Evolutionary conservation across 2,888 invertebrate species (phyloP), one percentile per base, ranked within the genome.

Genomic region (Drosophila pseudotakahashii): DNA sequence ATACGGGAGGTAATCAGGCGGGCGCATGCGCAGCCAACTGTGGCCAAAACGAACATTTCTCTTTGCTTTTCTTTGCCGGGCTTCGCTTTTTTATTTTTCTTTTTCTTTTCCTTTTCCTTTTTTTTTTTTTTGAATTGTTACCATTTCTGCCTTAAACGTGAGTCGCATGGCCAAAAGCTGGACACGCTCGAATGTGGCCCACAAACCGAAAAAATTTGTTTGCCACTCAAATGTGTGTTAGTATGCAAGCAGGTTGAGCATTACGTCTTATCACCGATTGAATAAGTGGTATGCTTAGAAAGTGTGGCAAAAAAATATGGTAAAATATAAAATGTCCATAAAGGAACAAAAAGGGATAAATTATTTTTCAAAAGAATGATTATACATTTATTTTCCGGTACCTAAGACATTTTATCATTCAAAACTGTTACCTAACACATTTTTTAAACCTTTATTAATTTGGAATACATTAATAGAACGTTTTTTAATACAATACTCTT

Each of bases 251-350:
- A 68, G 82, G 78, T 72, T 85, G 76, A 62, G 68, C 79, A 85
- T 82, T 82, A 82, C 88, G 85, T 87, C 85, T 82, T 82, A 81
- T 82, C 79, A 69, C 13, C 72, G 88, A 88, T 82, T 82, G 77
- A 81, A 87, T 82, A 82, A 82, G 82, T 37, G 32, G 16, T 39
- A 45, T 76, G 78, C 48, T 74, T 82, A 87, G 81, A 82, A 82
- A 82, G 81, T 82, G 88, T 84, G 58, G 45, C 52, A 23, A 32
- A 52, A 57, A 67, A 47, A 26, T 26, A 37, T 36, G 19, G 32
- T 30, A 23, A 50, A 36, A 14, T n/a, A 37, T 37, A n/a, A 6
- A 4, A 36, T 36, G 34, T 0, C 11, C 4, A 41, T 41, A 16
- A 14, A 14, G 14, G 34, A 13, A 2, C n/a, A 11, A 4, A 11